Conservation (phyloP, 2,888 invertebrate genomes). For the Habroteleia sp. region DNA sequence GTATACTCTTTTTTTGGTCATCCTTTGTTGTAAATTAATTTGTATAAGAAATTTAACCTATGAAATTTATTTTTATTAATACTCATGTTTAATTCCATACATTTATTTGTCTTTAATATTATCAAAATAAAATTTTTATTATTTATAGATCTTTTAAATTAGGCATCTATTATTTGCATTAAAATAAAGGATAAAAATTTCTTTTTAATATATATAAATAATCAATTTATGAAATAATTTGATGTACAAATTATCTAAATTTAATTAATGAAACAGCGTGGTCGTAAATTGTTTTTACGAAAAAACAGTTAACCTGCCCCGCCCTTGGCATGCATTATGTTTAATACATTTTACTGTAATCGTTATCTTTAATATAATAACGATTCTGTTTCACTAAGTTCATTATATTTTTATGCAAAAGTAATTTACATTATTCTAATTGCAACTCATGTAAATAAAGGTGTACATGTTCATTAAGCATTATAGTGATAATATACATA, state of each 20-base stretch:
- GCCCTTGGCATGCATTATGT: conserved; percentile 52
- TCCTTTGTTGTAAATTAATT: conserved; percentile 14
- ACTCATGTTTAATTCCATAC: no score
- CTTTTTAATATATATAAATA: no score
- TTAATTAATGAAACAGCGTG: background rate
- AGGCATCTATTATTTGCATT: no score
- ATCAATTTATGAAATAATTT: no score
- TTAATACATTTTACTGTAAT: conserved; percentile 50
- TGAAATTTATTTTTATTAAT: no score
- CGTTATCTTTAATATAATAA: conserved; percentile 31
- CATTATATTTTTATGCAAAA: no score
- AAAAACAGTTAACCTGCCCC: conserved; percentile 30
- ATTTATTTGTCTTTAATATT: no score
- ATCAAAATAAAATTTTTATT: no score
- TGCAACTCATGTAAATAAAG: conserved; percentile 67
- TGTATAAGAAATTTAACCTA: no score
- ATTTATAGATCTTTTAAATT: no score
- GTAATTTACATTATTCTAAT: conserved; percentile 49
- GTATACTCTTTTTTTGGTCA: conserved; percentile 19
- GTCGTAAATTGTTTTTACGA: background rate
- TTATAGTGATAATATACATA: conserved; percentile 67
- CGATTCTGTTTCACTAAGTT: no score
- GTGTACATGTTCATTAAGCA: conserved; percentile 75
- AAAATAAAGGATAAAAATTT: no score
- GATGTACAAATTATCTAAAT: conserved; percentile 10